These are phyloP conservation scores for Drosophila varians DNA, from an alignment of 1,140 invertebrate species.

Conservation along the genomic window DNA sequence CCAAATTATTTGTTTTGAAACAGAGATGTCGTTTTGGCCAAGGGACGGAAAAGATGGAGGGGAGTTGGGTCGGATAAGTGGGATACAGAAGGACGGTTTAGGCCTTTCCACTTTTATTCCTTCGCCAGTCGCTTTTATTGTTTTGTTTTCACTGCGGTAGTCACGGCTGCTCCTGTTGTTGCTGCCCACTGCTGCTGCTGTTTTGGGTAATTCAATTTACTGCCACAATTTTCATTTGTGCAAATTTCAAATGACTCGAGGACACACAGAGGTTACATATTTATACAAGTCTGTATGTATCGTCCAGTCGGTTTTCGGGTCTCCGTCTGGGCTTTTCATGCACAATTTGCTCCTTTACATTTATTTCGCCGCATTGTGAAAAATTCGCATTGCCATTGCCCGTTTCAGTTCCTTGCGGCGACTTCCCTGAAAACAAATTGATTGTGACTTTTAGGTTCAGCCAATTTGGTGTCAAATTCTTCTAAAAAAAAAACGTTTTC, in stretches of 20 bases:
- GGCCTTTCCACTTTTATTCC: constrained; percentile 69
- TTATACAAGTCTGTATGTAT: constrained; percentile 1
- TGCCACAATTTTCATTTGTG: constrained; percentile 76
- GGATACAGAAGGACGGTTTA: constrained; percentile 20
- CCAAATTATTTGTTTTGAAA: constrained; percentile 57
- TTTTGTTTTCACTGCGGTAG: constrained; percentile 77
- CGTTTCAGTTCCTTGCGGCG: constrained; percentile 8
- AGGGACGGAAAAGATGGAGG: neutral
- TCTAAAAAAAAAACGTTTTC: neutral
- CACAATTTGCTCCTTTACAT: constrained; percentile 77
- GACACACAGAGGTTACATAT: constrained; percentile 23
- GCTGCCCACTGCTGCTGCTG: constrained; percentile 22
- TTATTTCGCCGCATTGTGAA: constrained; percentile 75
- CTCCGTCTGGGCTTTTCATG: constrained; percentile 60
- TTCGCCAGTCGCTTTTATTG: constrained; percentile 62
- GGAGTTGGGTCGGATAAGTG: neutral
- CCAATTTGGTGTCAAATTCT: constrained; percentile 40
- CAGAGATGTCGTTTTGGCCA: neutral
- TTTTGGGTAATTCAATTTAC: constrained; percentile 79
- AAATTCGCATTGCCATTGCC: constrained; percentile 51
- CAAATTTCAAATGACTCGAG: constrained; percentile 67
- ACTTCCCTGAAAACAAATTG: constrained; percentile 33
- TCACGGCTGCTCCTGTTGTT: constrained; percentile 34
- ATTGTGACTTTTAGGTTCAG: constrained; percentile 58
- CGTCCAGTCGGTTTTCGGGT: constrained; percentile 13